Conservation (phyloP, 92 coral and sea anemone species). For the Isaurus tuberculatus region DNA sequence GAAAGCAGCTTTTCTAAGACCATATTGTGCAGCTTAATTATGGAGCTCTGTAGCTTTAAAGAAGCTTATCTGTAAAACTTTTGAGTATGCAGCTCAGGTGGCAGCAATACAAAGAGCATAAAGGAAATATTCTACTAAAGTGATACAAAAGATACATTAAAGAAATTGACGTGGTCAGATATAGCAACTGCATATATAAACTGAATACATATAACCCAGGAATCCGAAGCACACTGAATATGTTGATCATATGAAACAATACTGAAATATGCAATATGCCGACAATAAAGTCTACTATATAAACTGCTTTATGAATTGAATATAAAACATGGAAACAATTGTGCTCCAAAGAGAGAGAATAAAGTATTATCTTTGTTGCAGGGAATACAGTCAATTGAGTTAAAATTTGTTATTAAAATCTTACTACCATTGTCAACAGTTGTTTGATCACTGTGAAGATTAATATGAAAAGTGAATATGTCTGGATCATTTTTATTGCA, state of each 20-base stretch:
- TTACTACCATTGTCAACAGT: too few relatives aligned
- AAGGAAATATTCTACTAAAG: not conserved
- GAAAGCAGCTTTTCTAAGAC: conserved; percentile 12
- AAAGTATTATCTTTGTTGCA: conserved; percentile 31
- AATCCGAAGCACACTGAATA: not conserved
- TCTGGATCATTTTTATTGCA: conserved; percentile 22
- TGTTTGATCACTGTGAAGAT: not conserved
- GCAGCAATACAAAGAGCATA: not conserved
- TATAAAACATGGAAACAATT: not conserved
- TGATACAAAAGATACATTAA: not conserved
- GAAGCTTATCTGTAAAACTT: not conserved
- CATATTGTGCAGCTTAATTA: conserved; percentile 46
- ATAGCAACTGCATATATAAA: not conserved
- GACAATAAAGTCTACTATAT: not conserved
- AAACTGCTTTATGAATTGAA: not conserved
- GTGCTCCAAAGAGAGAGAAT: not conserved
- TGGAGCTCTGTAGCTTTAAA: conserved; percentile 45
- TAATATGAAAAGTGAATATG: not conserved
- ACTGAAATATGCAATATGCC: not conserved
- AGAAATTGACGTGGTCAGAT: not conserved
- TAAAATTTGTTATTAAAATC: not conserved
- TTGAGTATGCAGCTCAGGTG: conserved; percentile 27
- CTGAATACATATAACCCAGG: not conserved
- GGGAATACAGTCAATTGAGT: not conserved
- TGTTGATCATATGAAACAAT: conserved; percentile 6